Evolutionary conservation across 2,113 vertebrate genomes (phyloP).

Genomic region (Dermatemys mawii): DNA sequence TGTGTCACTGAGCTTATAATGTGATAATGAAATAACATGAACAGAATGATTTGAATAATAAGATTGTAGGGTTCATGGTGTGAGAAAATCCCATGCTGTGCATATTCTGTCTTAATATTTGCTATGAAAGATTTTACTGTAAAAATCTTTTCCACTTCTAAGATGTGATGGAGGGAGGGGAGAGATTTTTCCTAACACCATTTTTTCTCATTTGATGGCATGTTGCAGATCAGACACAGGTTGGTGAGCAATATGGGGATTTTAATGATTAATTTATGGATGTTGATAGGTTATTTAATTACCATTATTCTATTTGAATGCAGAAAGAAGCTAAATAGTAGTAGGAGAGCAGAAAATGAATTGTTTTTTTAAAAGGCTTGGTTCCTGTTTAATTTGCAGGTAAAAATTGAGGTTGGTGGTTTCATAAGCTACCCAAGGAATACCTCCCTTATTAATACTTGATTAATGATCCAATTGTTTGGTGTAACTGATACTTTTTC

Average conservation of each 20-base stretch:
- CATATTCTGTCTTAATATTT: constrained; percentile 25
- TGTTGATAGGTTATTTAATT: constrained; percentile 18
- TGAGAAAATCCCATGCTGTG: constrained; percentile 37
- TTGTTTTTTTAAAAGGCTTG: not conserved
- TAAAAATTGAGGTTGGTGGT: not conserved
- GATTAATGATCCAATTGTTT: constrained; percentile 40
- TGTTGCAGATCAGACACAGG: not conserved
- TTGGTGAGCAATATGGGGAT: not conserved
- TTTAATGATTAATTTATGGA: not conserved
- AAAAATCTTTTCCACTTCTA: constrained; percentile 21
- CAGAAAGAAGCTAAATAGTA: not conserved
- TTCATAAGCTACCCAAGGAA: constrained; percentile 19
- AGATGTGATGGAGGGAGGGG: not conserved
- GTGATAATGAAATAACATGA: constrained; percentile 44
- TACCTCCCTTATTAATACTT: constrained; percentile 22
- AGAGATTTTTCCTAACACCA: not conserved
- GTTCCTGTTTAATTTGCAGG: not conserved
- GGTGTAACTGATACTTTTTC: constrained; percentile 1
- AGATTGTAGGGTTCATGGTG: constrained; percentile 2
- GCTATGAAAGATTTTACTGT: not conserved
- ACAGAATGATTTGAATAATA: constrained; percentile 51
- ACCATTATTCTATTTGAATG: not conserved
- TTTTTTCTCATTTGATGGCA: not conserved
- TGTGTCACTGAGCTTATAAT: constrained; percentile 37
- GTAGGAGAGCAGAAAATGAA: not conserved